Conservation (phyloP, 2,113 vertebrate species). For the Tetrax tetrax region DNA sequence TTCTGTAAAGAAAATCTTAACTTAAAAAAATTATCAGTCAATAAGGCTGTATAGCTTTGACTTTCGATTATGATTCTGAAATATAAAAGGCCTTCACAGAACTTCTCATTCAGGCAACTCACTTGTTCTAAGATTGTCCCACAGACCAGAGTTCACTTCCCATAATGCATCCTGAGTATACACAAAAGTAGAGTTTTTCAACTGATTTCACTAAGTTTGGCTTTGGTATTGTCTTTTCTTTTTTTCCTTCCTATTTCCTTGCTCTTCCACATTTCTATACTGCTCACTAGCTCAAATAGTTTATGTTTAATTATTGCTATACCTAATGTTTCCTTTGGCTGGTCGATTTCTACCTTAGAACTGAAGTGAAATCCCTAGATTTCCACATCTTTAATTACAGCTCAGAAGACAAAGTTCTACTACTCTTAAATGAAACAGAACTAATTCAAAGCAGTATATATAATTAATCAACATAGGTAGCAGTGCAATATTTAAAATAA, state of each 20-base stretch:
- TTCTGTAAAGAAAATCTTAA: neutral
- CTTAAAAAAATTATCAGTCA: neutral
- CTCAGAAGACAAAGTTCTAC: slow-evolving; percentile 20
- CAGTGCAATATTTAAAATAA: slow-evolving; percentile 43
- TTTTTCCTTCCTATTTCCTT: neutral
- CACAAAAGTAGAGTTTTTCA: neutral
- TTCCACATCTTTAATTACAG: slow-evolving; percentile 33
- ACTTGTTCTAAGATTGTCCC: neutral
- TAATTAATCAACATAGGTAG: slow-evolving; percentile 60
- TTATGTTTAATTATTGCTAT: neutral
- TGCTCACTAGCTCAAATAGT: neutral
- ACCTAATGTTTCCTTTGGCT: neutral
- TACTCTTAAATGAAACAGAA: slow-evolving; percentile 57
- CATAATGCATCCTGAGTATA: neutral
- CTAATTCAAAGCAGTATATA: slow-evolving; percentile 18
- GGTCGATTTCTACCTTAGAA: neutral
- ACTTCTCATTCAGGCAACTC: neutral
- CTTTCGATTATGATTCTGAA: neutral
- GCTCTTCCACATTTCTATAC: neutral
- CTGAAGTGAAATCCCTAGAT: neutral
- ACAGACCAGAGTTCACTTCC: neutral
- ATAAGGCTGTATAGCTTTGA: neutral
- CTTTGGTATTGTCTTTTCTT: neutral
- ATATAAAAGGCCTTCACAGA: neutral
- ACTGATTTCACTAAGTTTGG: neutral